Conservation (phyloP, 2,113 vertebrate species). For the Condylura cristata region DNA sequence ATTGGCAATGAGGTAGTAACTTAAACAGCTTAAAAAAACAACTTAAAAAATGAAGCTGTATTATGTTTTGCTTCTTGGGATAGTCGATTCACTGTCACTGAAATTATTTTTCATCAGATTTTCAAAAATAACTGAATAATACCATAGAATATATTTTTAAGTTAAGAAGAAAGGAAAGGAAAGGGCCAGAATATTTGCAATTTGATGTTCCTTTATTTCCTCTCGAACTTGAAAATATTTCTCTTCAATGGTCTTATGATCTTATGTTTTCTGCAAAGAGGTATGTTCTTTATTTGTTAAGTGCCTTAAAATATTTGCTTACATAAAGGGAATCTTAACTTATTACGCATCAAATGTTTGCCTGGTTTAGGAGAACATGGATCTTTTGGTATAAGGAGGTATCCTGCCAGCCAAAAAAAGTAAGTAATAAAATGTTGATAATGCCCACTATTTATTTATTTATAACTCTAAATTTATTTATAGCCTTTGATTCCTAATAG, state of each 20-base stretch:
- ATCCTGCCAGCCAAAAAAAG: slow-evolving; percentile 79
- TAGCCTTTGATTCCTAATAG: slow-evolving; percentile 80
- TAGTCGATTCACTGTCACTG: background rate
- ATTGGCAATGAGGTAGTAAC: background rate
- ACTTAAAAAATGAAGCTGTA: background rate
- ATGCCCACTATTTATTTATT: slow-evolving; percentile 59
- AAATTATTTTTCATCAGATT: background rate
- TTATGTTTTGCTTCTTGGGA: background rate
- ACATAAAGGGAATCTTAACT: slow-evolving; percentile 72
- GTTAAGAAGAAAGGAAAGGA: too few species aligned
- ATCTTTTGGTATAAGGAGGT: slow-evolving; percentile 80
- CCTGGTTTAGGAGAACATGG: slow-evolving; percentile 74
- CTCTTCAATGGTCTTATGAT: background rate
- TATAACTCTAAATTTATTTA: slow-evolving; percentile 83
- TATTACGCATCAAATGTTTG: slow-evolving; percentile 81
- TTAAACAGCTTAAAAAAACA: background rate
- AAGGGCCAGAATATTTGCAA: rapidly evolving
- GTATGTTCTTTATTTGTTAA: slow-evolving; percentile 72
- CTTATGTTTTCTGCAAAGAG: slow-evolving; percentile 68
- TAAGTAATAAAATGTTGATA: slow-evolving; percentile 82
- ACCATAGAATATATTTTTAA: background rate
- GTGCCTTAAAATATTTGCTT: slow-evolving; percentile 76
- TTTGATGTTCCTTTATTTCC: background rate
- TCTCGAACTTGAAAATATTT: background rate
- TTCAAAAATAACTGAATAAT: background rate